These are phyloP conservation scores for Danio rerio DNA, from an alignment of 2,113 vertebrate genomes.

Conservation along the genomic window GRCz12tu NC_133177.1:31428501-31429000, in stretches of 20 bases:
- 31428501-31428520: neutral
- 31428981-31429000: too few relatives aligned
- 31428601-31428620: slow-evolving; percentile 87
- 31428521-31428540: neutral
- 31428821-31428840: neutral
- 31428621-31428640: slow-evolving; percentile 88
- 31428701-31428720: slow-evolving; percentile 83
- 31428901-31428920: too few relatives aligned
- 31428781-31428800: neutral
- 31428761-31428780: neutral
- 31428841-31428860: too few relatives aligned
- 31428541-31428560: slow-evolving; percentile 89
- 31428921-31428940: too few relatives aligned
- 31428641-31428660: slow-evolving; percentile 86
- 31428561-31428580: slow-evolving; percentile 90
- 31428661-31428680: slow-evolving; percentile 86
- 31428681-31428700: slow-evolving; percentile 79
- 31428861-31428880: too few relatives aligned
- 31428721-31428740: slow-evolving; percentile 85
- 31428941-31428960: too few relatives aligned
- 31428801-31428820: neutral
- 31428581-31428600: slow-evolving; percentile 88
- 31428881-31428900: too few relatives aligned
- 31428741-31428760: neutral
- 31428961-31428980: too few relatives aligned